Evolutionary conservation across 2,113 vertebrate species (phyloP).

Genomic region (Mastomys natalensis): DNA sequence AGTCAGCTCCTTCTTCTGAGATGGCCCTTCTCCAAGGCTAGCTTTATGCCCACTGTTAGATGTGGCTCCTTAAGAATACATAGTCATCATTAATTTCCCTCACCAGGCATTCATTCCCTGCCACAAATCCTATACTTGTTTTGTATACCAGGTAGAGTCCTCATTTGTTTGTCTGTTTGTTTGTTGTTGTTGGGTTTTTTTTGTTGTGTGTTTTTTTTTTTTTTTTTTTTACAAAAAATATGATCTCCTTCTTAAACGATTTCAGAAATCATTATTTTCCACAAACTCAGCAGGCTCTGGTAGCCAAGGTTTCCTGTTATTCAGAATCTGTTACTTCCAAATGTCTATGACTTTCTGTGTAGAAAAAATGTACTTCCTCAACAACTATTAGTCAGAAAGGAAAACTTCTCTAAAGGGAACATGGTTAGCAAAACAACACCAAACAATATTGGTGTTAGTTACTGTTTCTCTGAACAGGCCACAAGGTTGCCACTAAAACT

Average conservation of each 20-base stretch:
- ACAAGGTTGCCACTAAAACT: not conserved
- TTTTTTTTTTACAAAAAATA: not conserved
- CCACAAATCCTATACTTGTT: slow-evolving; percentile 43
- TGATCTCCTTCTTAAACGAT: slow-evolving; percentile 55
- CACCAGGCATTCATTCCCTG: slow-evolving; percentile 55
- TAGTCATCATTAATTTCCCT: slow-evolving; percentile 54
- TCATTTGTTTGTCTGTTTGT: not conserved
- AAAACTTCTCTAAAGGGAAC: not conserved
- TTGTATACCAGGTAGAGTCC: slow-evolving; percentile 56
- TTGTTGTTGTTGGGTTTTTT: too few relatives aligned
- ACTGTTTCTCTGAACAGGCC: not conserved
- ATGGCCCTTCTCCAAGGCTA: slow-evolving; percentile 44
- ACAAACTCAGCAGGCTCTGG: not conserved
- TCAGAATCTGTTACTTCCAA: slow-evolving; percentile 38
- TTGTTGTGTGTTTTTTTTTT: too few relatives aligned
- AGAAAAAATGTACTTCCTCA: slow-evolving; percentile 5
- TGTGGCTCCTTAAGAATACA: slow-evolving; percentile 60
- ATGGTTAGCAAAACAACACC: not conserved
- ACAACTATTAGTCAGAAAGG: slow-evolving; percentile 12
- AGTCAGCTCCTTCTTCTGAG: slow-evolving; percentile 52
- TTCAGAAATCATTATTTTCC: slow-evolving; percentile 58
- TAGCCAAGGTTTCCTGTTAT: not conserved
- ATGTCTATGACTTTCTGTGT: slow-evolving; percentile 9
- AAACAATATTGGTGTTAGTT: not conserved
- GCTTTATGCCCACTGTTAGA: slow-evolving; percentile 43